phyloP scores from a whole-genome alignment of 2,113 vertebrate species.

The Thryonomys swinderianus region DNA sequence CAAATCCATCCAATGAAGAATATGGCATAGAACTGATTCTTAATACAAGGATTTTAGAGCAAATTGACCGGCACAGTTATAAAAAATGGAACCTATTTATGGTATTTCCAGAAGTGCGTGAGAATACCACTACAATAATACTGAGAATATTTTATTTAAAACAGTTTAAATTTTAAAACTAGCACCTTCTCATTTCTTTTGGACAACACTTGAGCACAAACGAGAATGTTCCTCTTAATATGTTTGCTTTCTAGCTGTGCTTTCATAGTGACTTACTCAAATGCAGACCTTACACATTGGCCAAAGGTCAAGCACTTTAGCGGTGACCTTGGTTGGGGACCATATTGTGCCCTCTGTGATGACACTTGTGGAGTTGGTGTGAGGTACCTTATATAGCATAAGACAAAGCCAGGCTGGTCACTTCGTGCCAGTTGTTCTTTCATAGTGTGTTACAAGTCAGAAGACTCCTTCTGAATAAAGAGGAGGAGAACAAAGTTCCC shows the following conservation, averaged over 20 bases:
- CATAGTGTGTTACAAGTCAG: accelerated
- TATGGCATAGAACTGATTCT: not conserved
- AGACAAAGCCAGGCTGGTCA: accelerated
- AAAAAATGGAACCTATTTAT: not conserved
- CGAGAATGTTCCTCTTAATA: not conserved
- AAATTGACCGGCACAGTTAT: not conserved
- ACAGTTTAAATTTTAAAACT: not conserved
- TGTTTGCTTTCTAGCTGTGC: not conserved
- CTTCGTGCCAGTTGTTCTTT: accelerated
- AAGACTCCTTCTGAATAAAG: not conserved
- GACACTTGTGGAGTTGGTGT: accelerated
- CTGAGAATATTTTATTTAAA: not conserved
- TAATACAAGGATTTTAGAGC: not conserved
- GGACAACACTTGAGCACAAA: not conserved
- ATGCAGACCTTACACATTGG: not conserved
- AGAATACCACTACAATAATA: not conserved
- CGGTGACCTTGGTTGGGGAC: accelerated
- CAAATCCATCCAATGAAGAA: not conserved
- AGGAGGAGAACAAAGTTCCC: accelerated
- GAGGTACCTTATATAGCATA: no score
- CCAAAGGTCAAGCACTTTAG: no score
- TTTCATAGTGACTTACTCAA: not conserved
- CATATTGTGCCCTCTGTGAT: accelerated
- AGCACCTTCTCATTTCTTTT: not conserved
- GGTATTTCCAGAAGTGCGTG: not conserved